These are phyloP conservation scores for Taenaris catops DNA, from an alignment of 2,888 invertebrate genomes.

Conservation along the genomic window DNA sequence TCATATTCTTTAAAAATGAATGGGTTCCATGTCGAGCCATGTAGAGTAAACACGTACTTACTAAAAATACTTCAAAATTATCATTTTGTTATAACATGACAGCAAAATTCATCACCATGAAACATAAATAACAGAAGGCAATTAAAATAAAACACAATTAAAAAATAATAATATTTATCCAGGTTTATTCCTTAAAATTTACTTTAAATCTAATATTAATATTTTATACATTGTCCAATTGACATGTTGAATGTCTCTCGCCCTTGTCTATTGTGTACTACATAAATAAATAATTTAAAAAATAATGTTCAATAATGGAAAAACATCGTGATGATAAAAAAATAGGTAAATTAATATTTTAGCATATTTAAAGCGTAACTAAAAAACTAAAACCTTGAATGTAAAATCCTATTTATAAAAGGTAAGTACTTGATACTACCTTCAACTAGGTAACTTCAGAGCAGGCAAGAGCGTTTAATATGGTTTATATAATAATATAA, in stretches of 20 bases:
- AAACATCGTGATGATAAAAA: too few species aligned
- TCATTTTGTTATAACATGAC: too few species aligned
- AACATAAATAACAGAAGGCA: constrained; percentile 27
- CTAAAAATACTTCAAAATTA: too few species aligned
- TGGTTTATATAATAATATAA: constrained; percentile 28
- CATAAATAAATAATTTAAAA: constrained; percentile 29
- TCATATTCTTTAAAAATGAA: too few species aligned
- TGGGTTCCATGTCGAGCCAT: too few species aligned
- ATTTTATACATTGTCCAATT: constrained; percentile 74
- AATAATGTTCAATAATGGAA: too few species aligned
- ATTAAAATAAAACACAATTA: constrained; percentile 58
- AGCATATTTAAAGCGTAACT: too few species aligned
- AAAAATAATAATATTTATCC: constrained; percentile 74
- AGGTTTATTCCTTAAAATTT: constrained; percentile 76
- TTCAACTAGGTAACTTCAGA: constrained; percentile 43
- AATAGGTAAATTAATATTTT: too few species aligned
- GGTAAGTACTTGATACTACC: constrained; percentile 45
- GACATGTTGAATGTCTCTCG: constrained; percentile 55
- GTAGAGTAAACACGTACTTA: too few species aligned
- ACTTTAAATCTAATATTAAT: constrained; percentile 73
- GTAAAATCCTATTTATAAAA: too few species aligned
- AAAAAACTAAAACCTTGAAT: too few species aligned
- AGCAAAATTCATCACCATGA: too few species aligned
- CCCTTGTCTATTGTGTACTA: constrained; percentile 48
- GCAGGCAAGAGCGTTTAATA: constrained; percentile 59